Conservation (phyloP, 2,797 vertebrate species). For the Gymnopithys bicolor region DNA sequence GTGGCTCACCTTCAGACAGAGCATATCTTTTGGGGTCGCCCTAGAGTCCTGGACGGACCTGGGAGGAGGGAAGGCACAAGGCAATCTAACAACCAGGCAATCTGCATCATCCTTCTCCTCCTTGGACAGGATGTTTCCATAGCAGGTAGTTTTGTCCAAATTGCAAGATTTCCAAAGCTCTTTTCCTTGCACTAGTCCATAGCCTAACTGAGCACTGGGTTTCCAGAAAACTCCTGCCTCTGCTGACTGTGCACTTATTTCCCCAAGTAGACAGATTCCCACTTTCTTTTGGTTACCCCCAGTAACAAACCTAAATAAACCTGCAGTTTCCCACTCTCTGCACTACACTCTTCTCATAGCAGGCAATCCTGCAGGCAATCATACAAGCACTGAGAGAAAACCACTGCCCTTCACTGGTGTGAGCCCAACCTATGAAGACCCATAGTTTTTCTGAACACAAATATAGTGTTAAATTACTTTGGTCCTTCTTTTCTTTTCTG, state of each 20-base stretch:
- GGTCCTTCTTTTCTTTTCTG: neutral
- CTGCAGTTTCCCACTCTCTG: fast-evolving
- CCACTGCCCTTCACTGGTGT: neutral
- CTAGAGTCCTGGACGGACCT: neutral
- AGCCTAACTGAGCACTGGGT: neutral
- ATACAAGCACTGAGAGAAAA: neutral
- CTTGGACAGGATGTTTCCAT: neutral
- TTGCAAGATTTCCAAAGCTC: neutral
- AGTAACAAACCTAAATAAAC: neutral
- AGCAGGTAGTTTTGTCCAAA: neutral
- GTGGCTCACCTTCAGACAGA: neutral
- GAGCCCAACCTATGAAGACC: fast-evolving
- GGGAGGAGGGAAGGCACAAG: neutral
- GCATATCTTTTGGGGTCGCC: fast-evolving
- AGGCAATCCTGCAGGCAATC: neutral
- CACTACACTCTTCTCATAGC: neutral
- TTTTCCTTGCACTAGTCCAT: neutral
- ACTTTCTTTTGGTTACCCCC: neutral
- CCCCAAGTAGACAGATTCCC: neutral
- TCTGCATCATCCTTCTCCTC: neutral
- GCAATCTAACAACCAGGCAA: neutral
- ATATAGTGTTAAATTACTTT: neutral
- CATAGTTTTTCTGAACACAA: neutral
- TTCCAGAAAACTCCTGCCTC: neutral
- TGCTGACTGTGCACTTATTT: neutral